Evolutionary conservation across 2,888 invertebrate genomes (phyloP).

Genomic region (Drosophila tanythrix): DNA sequence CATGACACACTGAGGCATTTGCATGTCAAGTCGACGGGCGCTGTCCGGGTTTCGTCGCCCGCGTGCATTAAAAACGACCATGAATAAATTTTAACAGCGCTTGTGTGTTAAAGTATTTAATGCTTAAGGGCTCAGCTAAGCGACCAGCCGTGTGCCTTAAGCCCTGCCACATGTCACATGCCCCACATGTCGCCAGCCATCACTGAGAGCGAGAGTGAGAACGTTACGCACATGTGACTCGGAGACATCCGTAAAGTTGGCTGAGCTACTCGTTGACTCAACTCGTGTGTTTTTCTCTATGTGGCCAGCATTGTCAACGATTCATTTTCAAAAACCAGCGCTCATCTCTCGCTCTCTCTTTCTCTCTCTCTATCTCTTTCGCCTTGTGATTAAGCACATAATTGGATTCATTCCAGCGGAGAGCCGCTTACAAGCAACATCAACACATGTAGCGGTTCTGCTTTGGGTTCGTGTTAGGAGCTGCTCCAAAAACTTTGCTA

Average conservation of each 20-base stretch:
- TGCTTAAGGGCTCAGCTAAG: slow-evolving; percentile 75
- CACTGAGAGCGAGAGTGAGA: not conserved
- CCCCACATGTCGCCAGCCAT: slow-evolving; percentile 24
- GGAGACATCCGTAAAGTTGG: slow-evolving; percentile 45
- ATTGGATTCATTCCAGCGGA: slow-evolving; percentile 78
- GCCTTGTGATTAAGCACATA: slow-evolving; percentile 81
- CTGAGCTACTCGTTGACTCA: slow-evolving; percentile 38
- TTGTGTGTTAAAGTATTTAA: slow-evolving; percentile 80
- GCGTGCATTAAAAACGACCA: slow-evolving; percentile 74
- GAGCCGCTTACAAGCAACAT: slow-evolving; percentile 54
- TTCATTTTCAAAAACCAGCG: slow-evolving; percentile 26
- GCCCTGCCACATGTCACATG: slow-evolving; percentile 70
- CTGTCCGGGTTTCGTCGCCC: slow-evolving; percentile 46
- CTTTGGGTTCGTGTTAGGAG: slow-evolving; percentile 15
- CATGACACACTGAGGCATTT: slow-evolving; percentile 53
- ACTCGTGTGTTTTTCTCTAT: slow-evolving; percentile 11
- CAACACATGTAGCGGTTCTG: slow-evolving; percentile 58
- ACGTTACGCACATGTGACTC: slow-evolving; percentile 54
- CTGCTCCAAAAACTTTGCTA: slow-evolving; percentile 57
- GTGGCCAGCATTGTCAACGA: slow-evolving; percentile 60
- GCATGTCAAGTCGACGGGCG: slow-evolving; percentile 69
- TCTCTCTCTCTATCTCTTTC: slow-evolving; percentile 3
- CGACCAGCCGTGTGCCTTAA: slow-evolving; percentile 75
- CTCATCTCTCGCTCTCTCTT: not conserved
- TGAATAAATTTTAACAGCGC: slow-evolving; percentile 77